phyloP scores from a whole-genome alignment of 1,140 invertebrate genomes.

The Camponotus vicinus region DNA sequence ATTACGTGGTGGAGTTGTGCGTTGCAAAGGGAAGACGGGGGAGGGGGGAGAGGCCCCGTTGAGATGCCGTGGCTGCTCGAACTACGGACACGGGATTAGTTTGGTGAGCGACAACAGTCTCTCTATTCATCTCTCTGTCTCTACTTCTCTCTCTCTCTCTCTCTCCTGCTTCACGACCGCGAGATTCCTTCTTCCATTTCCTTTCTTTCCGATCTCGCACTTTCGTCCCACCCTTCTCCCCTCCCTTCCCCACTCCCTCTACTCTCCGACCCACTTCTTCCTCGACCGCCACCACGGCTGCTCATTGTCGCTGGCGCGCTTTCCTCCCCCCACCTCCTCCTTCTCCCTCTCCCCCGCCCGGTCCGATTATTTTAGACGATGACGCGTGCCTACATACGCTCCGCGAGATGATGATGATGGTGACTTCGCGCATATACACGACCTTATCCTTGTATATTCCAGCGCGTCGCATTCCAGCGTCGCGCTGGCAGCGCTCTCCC shows the following conservation, averaged over 20 bases:
- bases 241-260: conserved; percentile 30
- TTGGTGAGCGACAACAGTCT: conserved; percentile 79
- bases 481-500: neutral
- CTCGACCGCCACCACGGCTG: conserved; percentile 17
- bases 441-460: conserved; percentile 70
- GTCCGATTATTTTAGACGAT: conserved; percentile 81
- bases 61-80: conserved; percentile 84
- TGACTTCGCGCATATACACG: conserved; percentile 27
- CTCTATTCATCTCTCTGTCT: conserved; percentile 20
- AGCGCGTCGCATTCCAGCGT: conserved; percentile 68
- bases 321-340: neutral
- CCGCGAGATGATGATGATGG: neutral
- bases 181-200: conserved; percentile 67
- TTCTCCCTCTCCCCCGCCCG: conserved; percentile 34
- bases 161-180: conserved; percentile 56
- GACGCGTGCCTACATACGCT: conserved; percentile 71
- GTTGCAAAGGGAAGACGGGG: too few relatives aligned
- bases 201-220: conserved; percentile 59
- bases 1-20: conserved; percentile 69
- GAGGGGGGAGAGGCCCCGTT: conserved; percentile 75
- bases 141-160: conserved; percentile 31
- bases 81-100: conserved; percentile 84
- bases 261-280: conserved; percentile 70
- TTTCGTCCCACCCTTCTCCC: neutral
- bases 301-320: conserved; percentile 69